Base-by-base conservation (phyloP, 2,797 vertebrate genomes). In the Sebastes minor region DNA sequence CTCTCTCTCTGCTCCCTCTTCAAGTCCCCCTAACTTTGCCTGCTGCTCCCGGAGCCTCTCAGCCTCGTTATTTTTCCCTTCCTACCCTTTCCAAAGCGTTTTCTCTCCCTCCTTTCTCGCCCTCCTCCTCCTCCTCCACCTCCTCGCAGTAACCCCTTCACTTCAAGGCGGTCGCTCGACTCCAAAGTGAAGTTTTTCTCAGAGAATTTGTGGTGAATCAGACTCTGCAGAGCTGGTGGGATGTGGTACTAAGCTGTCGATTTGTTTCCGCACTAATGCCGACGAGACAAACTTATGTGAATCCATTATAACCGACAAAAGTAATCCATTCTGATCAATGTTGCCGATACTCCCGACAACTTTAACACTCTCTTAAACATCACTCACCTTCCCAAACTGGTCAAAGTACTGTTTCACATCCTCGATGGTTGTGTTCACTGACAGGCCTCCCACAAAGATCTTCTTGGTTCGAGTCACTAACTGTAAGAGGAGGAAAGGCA, bases 401-500 rank as follows among this genome's bases (percentile, higher is more conserved):
- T 99, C 98, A 0, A 99, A 99, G 93, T 99, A 99, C 52, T 99
- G 98, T 91, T 99, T 99, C 88, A 99, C 98, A 38, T 99, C 98
- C 83, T 99, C 98, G 89, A 99, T 98, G 5, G 98, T 99, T 74
- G 98, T 99, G 95, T 98, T 99, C 92, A 99, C 98, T 0, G 98
- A 99, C 85, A 99, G 94, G 78, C 98, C 98, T 81, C 98, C 98
- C 56, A 99, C 98, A 94, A 99, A 99, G 95, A 99, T 99, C 96
- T 99, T 99, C 97, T 99, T 99, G 83, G 98, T 99, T 92, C 98
- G 97, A 89, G 98, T 99, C 96, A 99, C 98, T 94, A 99, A 96
- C 98, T 99, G 95, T 89, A 93, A 93, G 63, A 74, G 38, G 11
- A 76, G 11, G 38, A 75, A 60, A 71, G 7, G 7, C 7, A 33